Conservation (phyloP, 1,140 invertebrate species). For the Habropoda laboriosa region DNA sequence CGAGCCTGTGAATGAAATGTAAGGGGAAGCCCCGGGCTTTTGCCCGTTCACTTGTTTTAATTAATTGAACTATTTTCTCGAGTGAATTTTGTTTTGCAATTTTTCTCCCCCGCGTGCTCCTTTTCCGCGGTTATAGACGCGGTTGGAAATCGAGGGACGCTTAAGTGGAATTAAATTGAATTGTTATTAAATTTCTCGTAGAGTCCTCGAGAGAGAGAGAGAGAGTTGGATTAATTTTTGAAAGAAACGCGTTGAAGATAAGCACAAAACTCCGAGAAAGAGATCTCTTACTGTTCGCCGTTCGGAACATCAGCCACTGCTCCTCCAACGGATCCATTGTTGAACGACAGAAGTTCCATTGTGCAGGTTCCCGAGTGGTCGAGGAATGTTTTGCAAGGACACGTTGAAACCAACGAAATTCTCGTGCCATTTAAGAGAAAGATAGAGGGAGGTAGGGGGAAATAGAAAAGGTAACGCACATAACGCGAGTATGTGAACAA, state of each 20-base stretch:
- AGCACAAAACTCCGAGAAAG: too few relatives aligned
- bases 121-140: neutral
- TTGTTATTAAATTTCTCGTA: too few relatives aligned
- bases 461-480: constrained; percentile 3
- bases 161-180: too few relatives aligned
- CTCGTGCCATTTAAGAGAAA: neutral
- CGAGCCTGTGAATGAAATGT: neutral
- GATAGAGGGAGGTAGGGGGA: neutral
- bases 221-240: too few relatives aligned
- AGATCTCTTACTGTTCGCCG: neutral
- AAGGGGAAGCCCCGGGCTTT: neutral
- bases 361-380: neutral
- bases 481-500: constrained; percentile 45
- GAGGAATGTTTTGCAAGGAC: neutral
- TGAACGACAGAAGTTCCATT: neutral
- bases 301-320: neutral
- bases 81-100: too few relatives aligned
- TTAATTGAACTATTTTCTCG: neutral
- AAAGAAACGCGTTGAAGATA: too few relatives aligned
- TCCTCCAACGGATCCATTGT: neutral
- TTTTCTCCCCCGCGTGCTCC: too few relatives aligned
- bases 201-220: too few relatives aligned
- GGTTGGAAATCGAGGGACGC: too few relatives aligned
- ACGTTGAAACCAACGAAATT: neutral
- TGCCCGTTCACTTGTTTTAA: neutral